Base-by-base conservation (phyloP, 2,888 invertebrate genomes). In the Drosophila longiperda region DNA sequence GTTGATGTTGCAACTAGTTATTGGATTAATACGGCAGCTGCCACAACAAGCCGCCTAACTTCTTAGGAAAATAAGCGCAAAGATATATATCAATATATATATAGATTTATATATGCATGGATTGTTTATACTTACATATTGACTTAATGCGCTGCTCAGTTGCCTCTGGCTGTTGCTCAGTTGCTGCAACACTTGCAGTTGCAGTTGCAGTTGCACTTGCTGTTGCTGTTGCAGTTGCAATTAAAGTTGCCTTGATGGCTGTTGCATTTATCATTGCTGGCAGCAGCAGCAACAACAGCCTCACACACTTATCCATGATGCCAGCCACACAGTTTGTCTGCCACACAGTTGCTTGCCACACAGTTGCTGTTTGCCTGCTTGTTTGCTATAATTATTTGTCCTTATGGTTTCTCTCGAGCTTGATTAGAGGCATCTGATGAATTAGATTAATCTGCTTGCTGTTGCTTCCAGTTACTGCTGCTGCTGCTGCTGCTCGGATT, bases 361-460 rank as follows among this genome's bases (percentile, higher is more conserved):
- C 36, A 54, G 54, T 61, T 59, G 60, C 40, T 59, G 60, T 38
- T n/a, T 26, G 49, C 29, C 49, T n/a, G 9, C 38, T 62, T 66
- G 62, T 72, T 66, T 64, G 61, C 53, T 57, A 69, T 78, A 76
- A 75, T 82, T 81, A 74, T 83, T 78, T 82, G 72, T 64, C 59
- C 70, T 78, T 72, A 68, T 79, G 76, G 82, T 66, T 69, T 50
- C 33, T 66, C 38, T 65, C 48, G 54, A 36, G 74, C 80, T 78
- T 82, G 83, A 82, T 82, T 82, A 78, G 78, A 80, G 66, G 83
- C 78, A 82, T 82, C 75, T 75, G 81, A 83, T 80, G 82, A 48
- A 79, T 82, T 70, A 71, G 67, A 73, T 71, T 79, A 73, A 71
- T 78, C 15, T 38, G 52, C n/a, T 55, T 60, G 40, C 11, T 42